These are phyloP conservation scores for Nannospalax galili DNA, from an alignment of 2,113 vertebrate genomes.

Conservation along the genomic window DNA sequence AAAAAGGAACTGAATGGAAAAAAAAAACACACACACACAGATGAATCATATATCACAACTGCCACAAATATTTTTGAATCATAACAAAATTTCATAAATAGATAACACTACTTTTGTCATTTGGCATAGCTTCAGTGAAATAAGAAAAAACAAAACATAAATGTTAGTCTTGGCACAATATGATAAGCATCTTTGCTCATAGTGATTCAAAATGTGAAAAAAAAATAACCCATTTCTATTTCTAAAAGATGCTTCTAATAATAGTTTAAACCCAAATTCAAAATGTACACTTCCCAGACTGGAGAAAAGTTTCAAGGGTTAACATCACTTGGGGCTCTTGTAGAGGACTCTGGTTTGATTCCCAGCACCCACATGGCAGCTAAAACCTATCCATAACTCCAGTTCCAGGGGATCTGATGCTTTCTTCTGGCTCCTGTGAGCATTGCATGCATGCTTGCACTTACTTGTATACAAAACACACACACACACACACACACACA, in stretches of 20 bases:
- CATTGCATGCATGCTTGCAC: too few species aligned
- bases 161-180: neutral
- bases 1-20: neutral
- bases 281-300: neutral
- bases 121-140: neutral
- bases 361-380: too few species aligned
- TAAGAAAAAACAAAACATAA: slow-evolving; percentile 8
- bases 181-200: neutral
- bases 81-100: neutral
- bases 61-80: neutral
- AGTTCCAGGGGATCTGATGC: neutral
- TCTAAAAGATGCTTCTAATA: neutral
- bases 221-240: neutral
- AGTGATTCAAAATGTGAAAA: neutral
- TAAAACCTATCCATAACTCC: neutral
- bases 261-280: neutral
- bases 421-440: neutral
- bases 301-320: neutral
- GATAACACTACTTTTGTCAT: neutral
- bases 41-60: neutral
- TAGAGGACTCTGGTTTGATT: too few species aligned
- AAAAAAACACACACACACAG: too few species aligned
- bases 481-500: too few species aligned
- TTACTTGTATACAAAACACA: too few species aligned
- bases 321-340: neutral